A percentile compares a stretch with the other conserved stretches of the same genome.
Conservation (phyloP, 2,888 invertebrate species). For the Sicus ferrugineus region DNA sequence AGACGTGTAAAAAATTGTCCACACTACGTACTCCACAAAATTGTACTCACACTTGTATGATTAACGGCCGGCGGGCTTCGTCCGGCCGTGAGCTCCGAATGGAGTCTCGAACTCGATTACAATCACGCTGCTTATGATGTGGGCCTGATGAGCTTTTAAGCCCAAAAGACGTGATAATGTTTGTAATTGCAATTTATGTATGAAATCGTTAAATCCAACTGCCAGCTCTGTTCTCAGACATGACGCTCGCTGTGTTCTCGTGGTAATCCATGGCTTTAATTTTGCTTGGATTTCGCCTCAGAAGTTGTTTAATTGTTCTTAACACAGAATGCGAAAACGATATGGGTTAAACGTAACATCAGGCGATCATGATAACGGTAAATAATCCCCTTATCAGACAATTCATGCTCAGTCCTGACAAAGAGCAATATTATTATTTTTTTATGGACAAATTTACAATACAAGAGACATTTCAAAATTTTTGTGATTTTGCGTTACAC, state of each 20-base stretch:
- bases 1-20: too few relatives aligned
- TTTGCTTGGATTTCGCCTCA: too few relatives aligned
- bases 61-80: slow-evolving; percentile 32
- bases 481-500: too few relatives aligned
- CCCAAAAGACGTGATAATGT: slow-evolving; percentile 56
- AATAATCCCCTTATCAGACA: neutral
- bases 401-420: too few relatives aligned
- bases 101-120: slow-evolving; percentile 26
- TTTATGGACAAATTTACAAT: too few relatives aligned
- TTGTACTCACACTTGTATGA: slow-evolving; percentile 17
- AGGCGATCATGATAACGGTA: too few relatives aligned
- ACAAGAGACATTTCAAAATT: too few relatives aligned
- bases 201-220: neutral
- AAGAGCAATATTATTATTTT: too few relatives aligned
- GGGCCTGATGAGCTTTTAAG: slow-evolving; percentile 58
- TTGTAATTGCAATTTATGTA: slow-evolving; percentile 19
- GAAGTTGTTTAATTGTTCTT: too few relatives aligned
- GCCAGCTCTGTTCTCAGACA: too few relatives aligned
- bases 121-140: slow-evolving; percentile 49
- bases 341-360: neutral
- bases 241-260: too few relatives aligned
- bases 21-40: slow-evolving; percentile 7
- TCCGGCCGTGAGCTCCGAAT: slow-evolving; percentile 28
- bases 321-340: neutral
- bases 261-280: too few relatives aligned